Percentiles rank a stretch among this genome's conserved stretches.
These are phyloP conservation scores for Cherax quadricarinatus DNA, from an alignment of 1,140 invertebrate genomes.

Conservation along the genomic window DNA sequence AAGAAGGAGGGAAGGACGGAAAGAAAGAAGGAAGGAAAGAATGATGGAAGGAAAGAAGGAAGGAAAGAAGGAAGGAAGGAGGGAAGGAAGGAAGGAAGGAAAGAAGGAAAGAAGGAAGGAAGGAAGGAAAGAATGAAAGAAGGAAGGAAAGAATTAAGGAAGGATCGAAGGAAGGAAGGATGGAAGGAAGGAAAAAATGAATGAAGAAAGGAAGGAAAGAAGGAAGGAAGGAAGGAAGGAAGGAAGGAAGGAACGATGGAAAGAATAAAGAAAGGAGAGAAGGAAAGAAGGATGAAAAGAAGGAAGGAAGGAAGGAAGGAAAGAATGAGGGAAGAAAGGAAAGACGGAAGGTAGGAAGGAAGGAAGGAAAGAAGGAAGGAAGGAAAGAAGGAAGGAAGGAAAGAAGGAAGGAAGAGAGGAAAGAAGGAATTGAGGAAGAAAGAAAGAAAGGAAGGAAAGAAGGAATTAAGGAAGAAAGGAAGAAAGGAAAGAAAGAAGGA, in stretches of 20 bases:
- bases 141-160: too few relatives aligned
- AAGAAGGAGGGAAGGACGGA: too few relatives aligned
- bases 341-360: not conserved
- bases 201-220: too few relatives aligned
- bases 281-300: not conserved
- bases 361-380: not conserved
- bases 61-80: not conserved
- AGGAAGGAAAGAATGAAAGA: too few relatives aligned
- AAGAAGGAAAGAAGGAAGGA: too few relatives aligned
- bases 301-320: not conserved
- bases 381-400: not conserved
- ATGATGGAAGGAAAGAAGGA: too few relatives aligned
- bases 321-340: too few relatives aligned
- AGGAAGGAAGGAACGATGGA: not conserved
- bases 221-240: not conserved
- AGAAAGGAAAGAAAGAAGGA: not conserved
- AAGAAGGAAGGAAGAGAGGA: not conserved
- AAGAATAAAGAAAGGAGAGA: not conserved
- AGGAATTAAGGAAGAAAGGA: too few relatives aligned
- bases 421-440: too few relatives aligned
- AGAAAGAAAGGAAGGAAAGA: too few relatives aligned
- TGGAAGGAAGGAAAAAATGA: not conserved
- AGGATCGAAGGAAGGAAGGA: not conserved
- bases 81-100: too few relatives aligned
- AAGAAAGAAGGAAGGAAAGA: too few relatives aligned